Evolutionary conservation across 2,797 vertebrate genomes (phyloP).

Genomic region (Eulemur rubriventer): DNA sequence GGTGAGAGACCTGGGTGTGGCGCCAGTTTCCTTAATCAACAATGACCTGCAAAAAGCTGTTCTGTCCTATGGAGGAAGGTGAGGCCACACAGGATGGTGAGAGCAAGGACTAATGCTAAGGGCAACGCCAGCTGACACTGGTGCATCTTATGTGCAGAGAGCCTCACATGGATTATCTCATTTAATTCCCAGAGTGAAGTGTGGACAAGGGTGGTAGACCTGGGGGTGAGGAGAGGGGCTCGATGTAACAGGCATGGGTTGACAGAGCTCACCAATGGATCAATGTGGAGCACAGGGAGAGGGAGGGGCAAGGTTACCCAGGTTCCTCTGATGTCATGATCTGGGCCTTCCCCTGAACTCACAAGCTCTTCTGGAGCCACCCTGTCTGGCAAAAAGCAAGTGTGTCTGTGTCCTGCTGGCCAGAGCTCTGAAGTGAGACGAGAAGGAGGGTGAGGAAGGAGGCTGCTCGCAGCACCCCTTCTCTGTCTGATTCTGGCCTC

Average conservation of each 20-base stretch:
- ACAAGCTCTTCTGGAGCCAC: not conserved
- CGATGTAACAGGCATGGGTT: rapidly evolving
- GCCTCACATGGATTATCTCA: not conserved
- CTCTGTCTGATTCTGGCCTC: not conserved
- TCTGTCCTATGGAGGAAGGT: not conserved
- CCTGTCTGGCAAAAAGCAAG: not conserved
- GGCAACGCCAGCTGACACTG: not conserved
- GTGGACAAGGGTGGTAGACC: not conserved
- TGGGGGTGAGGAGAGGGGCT: not conserved
- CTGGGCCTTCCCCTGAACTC: not conserved
- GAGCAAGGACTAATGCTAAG: not conserved
- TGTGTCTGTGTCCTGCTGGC: not conserved
- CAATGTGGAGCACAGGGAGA: too few species aligned
- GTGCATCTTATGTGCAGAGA: not conserved
- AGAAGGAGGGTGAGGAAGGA: not conserved
- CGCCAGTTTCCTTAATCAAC: not conserved
- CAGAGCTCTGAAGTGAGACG: not conserved
- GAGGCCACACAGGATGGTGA: not conserved
- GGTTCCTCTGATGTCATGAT: not conserved
- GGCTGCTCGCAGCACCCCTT: not conserved
- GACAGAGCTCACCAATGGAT: not conserved
- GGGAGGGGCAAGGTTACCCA: not conserved
- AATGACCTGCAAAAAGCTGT: not conserved
- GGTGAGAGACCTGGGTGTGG: not conserved
- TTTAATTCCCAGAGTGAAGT: not conserved